Evolutionary conservation across 2,797 vertebrate genomes (phyloP).

Genomic region (Acipenser transmontanus): DNA sequence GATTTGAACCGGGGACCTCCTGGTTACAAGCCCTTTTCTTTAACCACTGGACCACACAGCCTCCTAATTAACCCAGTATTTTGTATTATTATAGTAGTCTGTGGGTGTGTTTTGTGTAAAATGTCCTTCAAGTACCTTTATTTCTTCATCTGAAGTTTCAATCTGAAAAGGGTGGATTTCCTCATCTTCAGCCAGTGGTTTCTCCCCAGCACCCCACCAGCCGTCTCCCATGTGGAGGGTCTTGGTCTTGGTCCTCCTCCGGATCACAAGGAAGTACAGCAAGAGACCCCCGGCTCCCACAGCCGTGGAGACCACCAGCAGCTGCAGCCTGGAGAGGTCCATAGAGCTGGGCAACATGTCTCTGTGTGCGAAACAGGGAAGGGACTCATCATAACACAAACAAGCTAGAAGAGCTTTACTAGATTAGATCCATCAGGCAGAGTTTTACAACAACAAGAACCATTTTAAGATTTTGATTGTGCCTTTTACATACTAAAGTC

Average conservation of each 20-base stretch:
- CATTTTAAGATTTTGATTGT: too few relatives aligned
- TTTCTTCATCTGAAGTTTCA: slow-evolving; percentile 65
- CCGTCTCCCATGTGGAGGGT: slow-evolving; percentile 68
- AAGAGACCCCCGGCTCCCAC: slow-evolving; percentile 58
- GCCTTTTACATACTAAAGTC: too few relatives aligned
- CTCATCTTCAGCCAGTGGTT: slow-evolving; percentile 41
- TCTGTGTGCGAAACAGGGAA: slow-evolving; percentile 17
- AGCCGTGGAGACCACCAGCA: slow-evolving; percentile 42
- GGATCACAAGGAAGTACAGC: slow-evolving; percentile 51
- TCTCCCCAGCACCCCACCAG: slow-evolving; percentile 74
- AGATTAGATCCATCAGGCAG: too few relatives aligned
- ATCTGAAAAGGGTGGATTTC: slow-evolving; percentile 64
- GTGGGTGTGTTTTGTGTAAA: too few relatives aligned
- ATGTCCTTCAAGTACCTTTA: slow-evolving; percentile 49
- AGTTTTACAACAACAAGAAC: too few relatives aligned
- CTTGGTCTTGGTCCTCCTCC: slow-evolving; percentile 35
- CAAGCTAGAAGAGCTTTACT: background rate
- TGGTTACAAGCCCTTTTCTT: too few relatives aligned
- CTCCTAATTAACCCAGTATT: background rate
- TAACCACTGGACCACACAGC: too few relatives aligned
- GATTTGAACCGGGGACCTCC: too few relatives aligned
- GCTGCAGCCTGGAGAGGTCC: slow-evolving; percentile 31
- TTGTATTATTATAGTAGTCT: background rate
- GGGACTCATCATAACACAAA: slow-evolving; percentile 26
- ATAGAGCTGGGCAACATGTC: slow-evolving; percentile 16